A percentile compares a stretch with the other conserved stretches of the same genome.
Conservation (phyloP, 2,888 invertebrate species). For the Phlogophora meticulosa region DNA sequence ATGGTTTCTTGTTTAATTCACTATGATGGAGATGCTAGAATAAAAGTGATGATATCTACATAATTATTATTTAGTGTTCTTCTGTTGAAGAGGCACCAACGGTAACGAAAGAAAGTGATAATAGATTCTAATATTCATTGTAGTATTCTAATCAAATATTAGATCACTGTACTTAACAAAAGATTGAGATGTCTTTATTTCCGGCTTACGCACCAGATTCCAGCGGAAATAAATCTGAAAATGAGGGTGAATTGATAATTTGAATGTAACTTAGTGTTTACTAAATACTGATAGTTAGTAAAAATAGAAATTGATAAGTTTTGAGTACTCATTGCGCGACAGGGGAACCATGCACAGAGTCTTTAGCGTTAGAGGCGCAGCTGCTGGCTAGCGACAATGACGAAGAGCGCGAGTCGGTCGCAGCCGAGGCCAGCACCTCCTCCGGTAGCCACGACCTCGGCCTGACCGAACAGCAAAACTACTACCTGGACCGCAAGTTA, state of each 20-base stretch:
- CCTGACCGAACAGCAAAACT: slow-evolving; percentile 85
- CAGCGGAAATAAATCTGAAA: slow-evolving; percentile 43
- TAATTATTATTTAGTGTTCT: no score
- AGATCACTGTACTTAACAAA: not conserved
- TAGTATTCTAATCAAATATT: not conserved
- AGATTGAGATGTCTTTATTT: slow-evolving; percentile 71
- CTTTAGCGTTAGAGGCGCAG: slow-evolving; percentile 66
- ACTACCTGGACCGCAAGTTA: slow-evolving; percentile 91
- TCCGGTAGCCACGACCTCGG: slow-evolving; percentile 19
- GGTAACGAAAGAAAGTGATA: not conserved
- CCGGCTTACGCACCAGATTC: slow-evolving; percentile 73
- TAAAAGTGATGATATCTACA: no score
- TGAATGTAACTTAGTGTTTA: no score
- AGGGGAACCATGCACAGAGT: slow-evolving; percentile 10
- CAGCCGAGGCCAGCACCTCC: not conserved
- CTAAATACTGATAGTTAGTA: not conserved
- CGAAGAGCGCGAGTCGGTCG: slow-evolving; percentile 49
- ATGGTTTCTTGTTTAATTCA: no score
- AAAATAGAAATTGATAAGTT: not conserved
- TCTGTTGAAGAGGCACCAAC: not conserved
- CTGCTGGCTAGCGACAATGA: slow-evolving; percentile 81
- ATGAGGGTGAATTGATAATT: no score
- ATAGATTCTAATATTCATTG: not conserved
- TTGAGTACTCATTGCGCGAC: not conserved
- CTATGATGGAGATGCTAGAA: no score